These are phyloP conservation scores for Willisornis vidua DNA, from an alignment of 2,113 vertebrate species.

Conservation along the genomic window DNA sequence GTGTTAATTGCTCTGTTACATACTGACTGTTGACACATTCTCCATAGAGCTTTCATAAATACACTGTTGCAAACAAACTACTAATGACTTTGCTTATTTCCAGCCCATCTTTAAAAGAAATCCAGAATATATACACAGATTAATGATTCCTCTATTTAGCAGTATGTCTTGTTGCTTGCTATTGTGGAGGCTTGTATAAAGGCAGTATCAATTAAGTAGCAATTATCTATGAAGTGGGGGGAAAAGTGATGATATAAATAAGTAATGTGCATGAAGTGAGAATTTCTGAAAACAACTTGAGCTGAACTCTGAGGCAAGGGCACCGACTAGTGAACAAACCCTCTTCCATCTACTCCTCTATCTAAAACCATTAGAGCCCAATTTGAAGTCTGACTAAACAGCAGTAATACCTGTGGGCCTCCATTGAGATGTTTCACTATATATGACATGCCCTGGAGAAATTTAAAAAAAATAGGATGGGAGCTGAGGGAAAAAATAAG, in stretches of 20 bases:
- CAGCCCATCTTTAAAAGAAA: conserved; percentile 75
- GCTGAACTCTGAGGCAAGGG: conserved; percentile 78
- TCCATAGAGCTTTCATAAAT: conserved; percentile 78
- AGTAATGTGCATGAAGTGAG: conserved; percentile 71
- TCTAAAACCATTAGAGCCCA: conserved; percentile 55
- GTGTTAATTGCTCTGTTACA: conserved; percentile 81
- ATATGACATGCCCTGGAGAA: conserved; percentile 59
- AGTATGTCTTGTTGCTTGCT: conserved; percentile 69
- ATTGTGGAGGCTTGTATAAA: conserved; percentile 70
- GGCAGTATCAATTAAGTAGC: conserved; percentile 79
- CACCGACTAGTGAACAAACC: conserved; percentile 76
- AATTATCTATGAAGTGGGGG: conserved; percentile 78
- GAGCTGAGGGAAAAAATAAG: conserved; percentile 3
- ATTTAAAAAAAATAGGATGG: conserved; percentile 40
- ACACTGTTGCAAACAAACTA: conserved; percentile 81
- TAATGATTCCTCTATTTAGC: conserved; percentile 80
- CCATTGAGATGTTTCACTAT: conserved; percentile 46
- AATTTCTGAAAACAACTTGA: conserved; percentile 70
- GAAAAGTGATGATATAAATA: conserved; percentile 75
- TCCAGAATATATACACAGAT: conserved; percentile 70
- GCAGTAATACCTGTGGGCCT: conserved; percentile 27
- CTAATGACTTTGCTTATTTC: conserved; percentile 80
- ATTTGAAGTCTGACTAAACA: conserved; percentile 57
- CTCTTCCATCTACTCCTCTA: conserved; percentile 42
- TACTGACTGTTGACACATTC: conserved; percentile 77